phyloP scores from a whole-genome alignment of 2,797 vertebrate genomes.

The Simalia tracyae region DNA sequence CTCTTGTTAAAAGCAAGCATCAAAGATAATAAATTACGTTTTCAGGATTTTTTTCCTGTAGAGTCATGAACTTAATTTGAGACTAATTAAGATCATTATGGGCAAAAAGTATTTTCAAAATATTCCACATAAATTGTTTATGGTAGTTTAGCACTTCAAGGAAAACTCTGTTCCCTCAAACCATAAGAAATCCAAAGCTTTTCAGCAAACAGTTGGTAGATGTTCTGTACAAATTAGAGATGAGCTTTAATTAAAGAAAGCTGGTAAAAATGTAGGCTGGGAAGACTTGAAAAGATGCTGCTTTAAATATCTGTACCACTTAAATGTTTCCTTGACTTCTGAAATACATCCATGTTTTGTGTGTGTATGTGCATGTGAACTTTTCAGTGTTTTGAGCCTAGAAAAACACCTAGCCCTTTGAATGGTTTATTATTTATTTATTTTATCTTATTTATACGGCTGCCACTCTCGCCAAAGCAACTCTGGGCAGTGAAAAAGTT shows the following conservation, averaged over 20 bases:
- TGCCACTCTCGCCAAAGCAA: neutral
- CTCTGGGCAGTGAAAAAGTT: neutral
- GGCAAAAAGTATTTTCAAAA: neutral
- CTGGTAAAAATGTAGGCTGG: neutral
- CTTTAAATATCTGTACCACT: neutral
- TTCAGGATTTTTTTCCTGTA: neutral
- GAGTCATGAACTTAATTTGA: neutral
- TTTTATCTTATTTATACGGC: neutral
- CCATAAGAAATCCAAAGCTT: conserved; percentile 20
- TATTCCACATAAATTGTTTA: neutral
- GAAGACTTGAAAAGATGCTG: conserved; percentile 1
- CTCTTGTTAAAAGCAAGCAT: neutral
- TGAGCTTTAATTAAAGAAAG: conserved; percentile 26
- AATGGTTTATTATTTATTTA: neutral
- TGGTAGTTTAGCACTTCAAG: neutral
- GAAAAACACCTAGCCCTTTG: neutral
- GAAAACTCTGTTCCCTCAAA: neutral
- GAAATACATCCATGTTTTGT: neutral
- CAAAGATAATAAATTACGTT: neutral
- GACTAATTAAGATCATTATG: neutral
- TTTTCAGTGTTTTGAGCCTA: neutral
- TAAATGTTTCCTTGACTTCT: neutral
- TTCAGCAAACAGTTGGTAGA: conserved; percentile 8
- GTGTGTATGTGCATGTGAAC: neutral
- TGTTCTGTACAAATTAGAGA: conserved; percentile 17